Conservation (phyloP, 2,888 invertebrate species). For the Rhyacophila evoluta region DNA sequence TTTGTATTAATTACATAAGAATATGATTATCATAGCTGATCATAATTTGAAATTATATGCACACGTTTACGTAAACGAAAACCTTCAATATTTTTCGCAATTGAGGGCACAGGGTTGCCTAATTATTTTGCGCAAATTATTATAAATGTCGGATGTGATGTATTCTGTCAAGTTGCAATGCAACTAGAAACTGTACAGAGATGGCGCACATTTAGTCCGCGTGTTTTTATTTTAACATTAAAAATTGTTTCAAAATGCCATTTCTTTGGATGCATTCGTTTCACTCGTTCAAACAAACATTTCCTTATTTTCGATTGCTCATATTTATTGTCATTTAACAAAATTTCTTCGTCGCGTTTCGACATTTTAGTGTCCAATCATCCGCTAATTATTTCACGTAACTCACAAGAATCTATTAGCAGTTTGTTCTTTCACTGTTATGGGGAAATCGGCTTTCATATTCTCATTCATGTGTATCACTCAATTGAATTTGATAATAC, state of each 20-base stretch:
- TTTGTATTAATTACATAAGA: no score
- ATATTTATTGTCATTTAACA: neutral
- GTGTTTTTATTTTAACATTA: neutral
- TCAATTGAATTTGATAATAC: no score
- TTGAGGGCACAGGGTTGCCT: neutral
- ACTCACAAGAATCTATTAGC: neutral
- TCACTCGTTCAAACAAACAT: neutral
- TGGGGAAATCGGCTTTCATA: neutral
- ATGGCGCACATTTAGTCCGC: neutral
- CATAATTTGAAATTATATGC: no score
- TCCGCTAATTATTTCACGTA: neutral
- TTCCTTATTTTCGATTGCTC: conserved; percentile 6
- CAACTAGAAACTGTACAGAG: neutral
- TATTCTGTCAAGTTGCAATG: neutral
- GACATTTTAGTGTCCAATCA: neutral
- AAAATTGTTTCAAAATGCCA: neutral
- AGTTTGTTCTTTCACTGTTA: neutral
- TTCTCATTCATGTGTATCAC: no score
- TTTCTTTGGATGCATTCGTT: neutral
- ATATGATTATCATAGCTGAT: no score
- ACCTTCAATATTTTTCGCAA: neutral
- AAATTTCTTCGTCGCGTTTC: neutral
- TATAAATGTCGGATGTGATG: conserved; percentile 20
- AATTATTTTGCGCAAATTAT: neutral
- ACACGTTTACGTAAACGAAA: no score